Evolutionary conservation across 2,888 invertebrate genomes (phyloP), one percentile per base, ranked within the genome.

Genomic region (Orthosia gothica): DNA sequence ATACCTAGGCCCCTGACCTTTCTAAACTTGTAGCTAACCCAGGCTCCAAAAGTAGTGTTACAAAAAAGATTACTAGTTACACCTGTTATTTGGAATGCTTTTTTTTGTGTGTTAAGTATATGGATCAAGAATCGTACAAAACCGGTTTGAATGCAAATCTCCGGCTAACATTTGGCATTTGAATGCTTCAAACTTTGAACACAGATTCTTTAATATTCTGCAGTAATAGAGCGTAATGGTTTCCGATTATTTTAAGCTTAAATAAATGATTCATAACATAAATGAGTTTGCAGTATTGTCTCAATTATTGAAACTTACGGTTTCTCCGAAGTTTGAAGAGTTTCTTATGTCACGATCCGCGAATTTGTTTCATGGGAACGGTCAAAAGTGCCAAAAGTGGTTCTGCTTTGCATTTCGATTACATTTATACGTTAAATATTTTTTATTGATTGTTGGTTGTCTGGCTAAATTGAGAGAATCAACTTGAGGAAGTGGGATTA

Each of bases 51-150:
- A 71, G 20, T 65, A 74, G 65, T 80, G 67, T 58, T 71, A 49
- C 74, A 74, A 82, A 78, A 68, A 66, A 74, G n/a, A 67, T 63
- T 66, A 82, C 82, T 75, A 81, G 81, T 71, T 81, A 84, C 84
- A 81, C 81, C 81, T 84, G 81, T 84, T 81, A 69, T 79, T 55
- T 32, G 57, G 59, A 73, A 70, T 64, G 68, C 55, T 18, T 61
- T 71, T 74, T 74, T 57, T 80, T 70, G 61, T 77, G 55, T 55
- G 45, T 59, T 71, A 47, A 64, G 59, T 74, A 61, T 66, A 69
- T 61, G 70, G 77, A 71, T 68, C 72, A 76, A 82, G 63, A 74
- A 54, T 58, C 45, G 70, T 50, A 58, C 13, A 4, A 62, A 82
- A 82, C 81, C 76, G 76, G 85, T 82, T 82, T 55, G 13, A 69